Evolutionary conservation across 53 echinoderm and acorn worm species (phyloP), one percentile per base, ranked within the genome.

Genomic region (Apostichopus leukothele): DNA sequence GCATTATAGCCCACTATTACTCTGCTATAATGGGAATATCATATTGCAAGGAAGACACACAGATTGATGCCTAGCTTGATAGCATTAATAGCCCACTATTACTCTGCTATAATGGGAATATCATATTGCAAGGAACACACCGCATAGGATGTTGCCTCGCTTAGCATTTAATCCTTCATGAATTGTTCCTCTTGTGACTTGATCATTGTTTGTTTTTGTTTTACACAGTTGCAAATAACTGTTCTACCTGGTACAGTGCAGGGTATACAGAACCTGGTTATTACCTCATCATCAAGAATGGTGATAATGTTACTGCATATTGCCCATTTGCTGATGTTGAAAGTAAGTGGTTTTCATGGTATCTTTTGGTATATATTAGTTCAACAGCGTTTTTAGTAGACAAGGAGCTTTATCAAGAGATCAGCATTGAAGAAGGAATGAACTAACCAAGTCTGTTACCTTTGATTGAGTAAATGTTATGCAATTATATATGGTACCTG

Each of bases 251-350:
- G 63, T 63, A 63, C 63, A 16, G 16, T 63, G 63, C 11, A 4
- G 78, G 78, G 5, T 39, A 25, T 51, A 77, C 78, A 11, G 78
- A 77, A 16, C 78, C 78, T 5, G 78, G 78, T 3, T 77, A 77
- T 51, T 77, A 26, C 50, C 18, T 16, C 51, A 77, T 77, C 5
- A 14, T 27, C 50, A 77, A 77, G 78, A 77, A 77, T 26, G 39
- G 39, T 77, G 78, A 52, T 6, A 8, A 8, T 25, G 7, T 26
- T 39, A 16, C 50, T 18, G 78, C 78, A 11, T 77, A 77, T 13
- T 77, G 78, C 13, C 51, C 78, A 13, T 77, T 77, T 77, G 78
- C 27, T 0, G 78, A 27, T 39, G 16, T 16, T 13, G 51, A 77
- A 27, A 51, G 78, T 77, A 39, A 77, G 78, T 39, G 39, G 3